phyloP scores from a whole-genome alignment of 2,888 invertebrate species.

The Deilephila porcellus region DNA sequence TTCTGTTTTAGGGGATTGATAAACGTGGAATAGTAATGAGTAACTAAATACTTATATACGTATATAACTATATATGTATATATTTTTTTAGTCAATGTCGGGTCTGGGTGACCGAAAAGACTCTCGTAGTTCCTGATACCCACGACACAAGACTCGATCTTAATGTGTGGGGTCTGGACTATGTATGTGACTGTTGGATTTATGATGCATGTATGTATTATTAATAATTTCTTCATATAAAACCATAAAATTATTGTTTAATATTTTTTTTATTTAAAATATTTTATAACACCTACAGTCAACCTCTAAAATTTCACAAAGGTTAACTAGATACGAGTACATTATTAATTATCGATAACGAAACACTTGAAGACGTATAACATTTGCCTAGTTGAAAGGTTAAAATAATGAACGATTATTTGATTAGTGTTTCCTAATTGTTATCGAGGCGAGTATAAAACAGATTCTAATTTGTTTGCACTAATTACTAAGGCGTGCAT shows the following conservation, averaged over 20 bases:
- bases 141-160: too few relatives aligned
- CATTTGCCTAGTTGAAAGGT: constrained; percentile 5
- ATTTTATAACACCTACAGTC: not conserved
- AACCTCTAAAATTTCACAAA: not conserved
- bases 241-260: too few relatives aligned
- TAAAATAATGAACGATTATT: constrained; percentile 30
- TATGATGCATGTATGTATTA: too few relatives aligned
- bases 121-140: too few relatives aligned
- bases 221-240: too few relatives aligned
- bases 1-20: not conserved
- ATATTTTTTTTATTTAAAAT: too few relatives aligned
- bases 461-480: constrained; percentile 39
- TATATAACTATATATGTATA: too few relatives aligned
- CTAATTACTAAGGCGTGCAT: constrained; percentile 33
- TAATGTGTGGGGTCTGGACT: too few relatives aligned
- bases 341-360: constrained; percentile 8
- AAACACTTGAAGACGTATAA: not conserved
- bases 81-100: too few relatives aligned
- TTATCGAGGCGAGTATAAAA: constrained; percentile 36
- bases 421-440: constrained; percentile 27
- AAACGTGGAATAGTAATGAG: not conserved
- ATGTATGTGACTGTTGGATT: too few relatives aligned
- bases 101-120: too few relatives aligned
- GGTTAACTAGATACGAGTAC: not conserved
- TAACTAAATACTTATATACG: not conserved